Base-by-base conservation (phyloP, 2,888 invertebrate species). In the Thecocarcelia acutangulata region DNA sequence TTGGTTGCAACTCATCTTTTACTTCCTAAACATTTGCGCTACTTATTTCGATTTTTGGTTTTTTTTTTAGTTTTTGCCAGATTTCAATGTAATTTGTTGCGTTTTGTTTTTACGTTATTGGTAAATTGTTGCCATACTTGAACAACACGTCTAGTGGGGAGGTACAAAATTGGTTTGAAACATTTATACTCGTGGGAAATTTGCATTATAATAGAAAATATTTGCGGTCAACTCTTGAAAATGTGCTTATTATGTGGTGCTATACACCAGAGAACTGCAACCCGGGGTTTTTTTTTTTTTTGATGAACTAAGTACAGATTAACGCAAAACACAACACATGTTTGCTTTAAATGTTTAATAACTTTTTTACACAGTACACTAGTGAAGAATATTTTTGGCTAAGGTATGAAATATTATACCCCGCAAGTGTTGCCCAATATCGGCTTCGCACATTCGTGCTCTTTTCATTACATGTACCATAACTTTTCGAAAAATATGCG, bases 151-250 rank as follows among this genome's bases (percentile, higher is more conserved):
- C n/a, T n/a, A n/a, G 56, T 48, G 24, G 6, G 58, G 48, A 52
- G 58, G 17, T 11, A 15, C 21, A 48, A 24, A 19, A 15, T 24
- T 24, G 1, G 17, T 54, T 50, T 61, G 19, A 68, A 50, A 61
- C 52, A 46, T 76, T 61, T 59, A 19, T 69, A 54, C 33, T 69
- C 6, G 24, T 17, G 56, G 17, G 24, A 17, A 46, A 63, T 77
- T 81, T 77, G 50, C 64, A 78, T 78, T 82, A 74, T 69, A 73
- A 74, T 69, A 33, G 64, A 54, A 82, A 82, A 78, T 78, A 70
- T 66, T 11, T 82, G 74, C 73, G 82, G 82, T 78, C 74, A 74
- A 70, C 48, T 70, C 64, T 77, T 77, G 50, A 56, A 69, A 76
- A 54, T 68, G 13, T 48, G 63, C 17, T 48, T n/a, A n/a, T 37